Conservation (phyloP, 2,888 invertebrate species). For the Fragum whitleyi region DNA sequence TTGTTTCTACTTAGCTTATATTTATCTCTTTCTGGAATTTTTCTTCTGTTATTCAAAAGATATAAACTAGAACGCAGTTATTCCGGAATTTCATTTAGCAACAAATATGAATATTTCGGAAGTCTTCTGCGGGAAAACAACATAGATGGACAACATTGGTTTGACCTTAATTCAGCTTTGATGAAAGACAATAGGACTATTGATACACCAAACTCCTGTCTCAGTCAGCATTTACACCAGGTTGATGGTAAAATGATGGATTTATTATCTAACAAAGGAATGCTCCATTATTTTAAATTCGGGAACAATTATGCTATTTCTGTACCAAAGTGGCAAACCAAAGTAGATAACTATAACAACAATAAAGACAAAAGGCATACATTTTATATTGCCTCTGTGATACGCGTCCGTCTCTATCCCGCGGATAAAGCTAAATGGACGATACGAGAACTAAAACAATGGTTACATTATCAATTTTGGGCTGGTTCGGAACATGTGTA, state of each 20-base stretch:
- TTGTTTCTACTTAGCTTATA: slow-evolving; percentile 1
- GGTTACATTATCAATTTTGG: slow-evolving; percentile 52
- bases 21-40: background rate
- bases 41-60: background rate
- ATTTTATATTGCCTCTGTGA: slow-evolving; percentile 19
- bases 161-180: too few relatives aligned
- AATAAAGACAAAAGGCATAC: background rate
- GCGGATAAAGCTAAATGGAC: slow-evolving; percentile 42
- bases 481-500: slow-evolving; percentile 51
- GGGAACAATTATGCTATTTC: background rate
- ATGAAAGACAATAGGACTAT: background rate
- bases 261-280: background rate
- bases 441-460: slow-evolving; percentile 46
- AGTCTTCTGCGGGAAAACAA: too few relatives aligned
- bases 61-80: too few relatives aligned
- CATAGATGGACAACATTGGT: too few relatives aligned
- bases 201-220: background rate
- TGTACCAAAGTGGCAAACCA: background rate
- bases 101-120: too few relatives aligned
- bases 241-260: background rate
- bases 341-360: background rate
- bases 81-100: too few relatives aligned
- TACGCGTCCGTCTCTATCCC: slow-evolving; percentile 26
- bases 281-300: background rate
- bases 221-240: background rate